phyloP scores from a whole-genome alignment of 1,140 invertebrate species.

The Heliconius himera region DNA sequence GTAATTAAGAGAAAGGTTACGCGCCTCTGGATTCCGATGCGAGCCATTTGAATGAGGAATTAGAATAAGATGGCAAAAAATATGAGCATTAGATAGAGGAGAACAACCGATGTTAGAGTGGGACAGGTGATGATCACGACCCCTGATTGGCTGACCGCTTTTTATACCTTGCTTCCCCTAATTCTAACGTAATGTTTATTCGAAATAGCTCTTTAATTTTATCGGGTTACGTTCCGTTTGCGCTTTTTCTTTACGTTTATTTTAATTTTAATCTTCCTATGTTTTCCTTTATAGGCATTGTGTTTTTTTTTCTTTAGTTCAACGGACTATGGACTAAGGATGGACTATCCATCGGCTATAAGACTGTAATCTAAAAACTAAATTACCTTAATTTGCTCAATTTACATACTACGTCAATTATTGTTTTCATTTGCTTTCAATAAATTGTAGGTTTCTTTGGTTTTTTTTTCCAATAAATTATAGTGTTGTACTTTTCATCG shows the following conservation, averaged over 20 bases:
- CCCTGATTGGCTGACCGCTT: constrained; percentile 75
- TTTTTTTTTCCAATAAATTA: constrained; percentile 1
- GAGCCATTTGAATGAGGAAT: constrained; percentile 78
- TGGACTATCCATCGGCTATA: too few species aligned
- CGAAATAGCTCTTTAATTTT: constrained; percentile 77
- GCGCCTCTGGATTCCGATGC: constrained; percentile 70
- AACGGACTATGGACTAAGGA: neutral
- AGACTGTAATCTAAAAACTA: constrained; percentile 10
- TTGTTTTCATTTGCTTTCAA: constrained; percentile 3
- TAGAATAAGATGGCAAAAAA: constrained; percentile 81
- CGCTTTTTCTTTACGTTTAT: constrained; percentile 26
- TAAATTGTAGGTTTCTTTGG: neutral
- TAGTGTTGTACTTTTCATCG: neutral
- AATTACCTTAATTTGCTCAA: constrained; percentile 1
- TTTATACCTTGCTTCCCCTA: constrained; percentile 81
- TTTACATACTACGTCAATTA: constrained; percentile 3
- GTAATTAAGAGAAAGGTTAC: constrained; percentile 69
- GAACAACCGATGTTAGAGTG: constrained; percentile 52
- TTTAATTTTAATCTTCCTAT: neutral
- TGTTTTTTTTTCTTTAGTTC: neutral
- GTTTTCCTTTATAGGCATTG: constrained; percentile 4
- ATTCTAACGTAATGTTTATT: constrained; percentile 74
- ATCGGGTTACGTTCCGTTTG: constrained; percentile 69
- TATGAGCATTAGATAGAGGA: constrained; percentile 78
- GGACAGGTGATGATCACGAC: constrained; percentile 50